Percentiles rank a stretch among this genome's conserved stretches.
phyloP scores from a whole-genome alignment of 2,888 invertebrate species.

The Dromius quadrimaculatus region DNA sequence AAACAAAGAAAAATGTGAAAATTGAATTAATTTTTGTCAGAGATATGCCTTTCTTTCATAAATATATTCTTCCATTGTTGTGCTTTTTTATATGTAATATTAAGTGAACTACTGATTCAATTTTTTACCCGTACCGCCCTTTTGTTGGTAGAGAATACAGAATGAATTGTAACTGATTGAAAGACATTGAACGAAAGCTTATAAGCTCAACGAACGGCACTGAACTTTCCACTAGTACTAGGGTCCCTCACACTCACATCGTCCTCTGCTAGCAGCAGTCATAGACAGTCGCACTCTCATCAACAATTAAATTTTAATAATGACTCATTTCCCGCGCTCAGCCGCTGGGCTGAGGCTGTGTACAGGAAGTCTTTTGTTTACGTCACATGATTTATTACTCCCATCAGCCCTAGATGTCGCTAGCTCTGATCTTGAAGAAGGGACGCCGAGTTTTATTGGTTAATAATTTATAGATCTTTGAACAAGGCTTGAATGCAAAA shows the following conservation, averaged over 20 bases:
- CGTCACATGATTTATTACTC: constrained; percentile 1
- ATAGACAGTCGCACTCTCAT: constrained; percentile 25
- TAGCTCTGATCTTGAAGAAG: constrained; percentile 29
- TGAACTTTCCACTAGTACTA: constrained; percentile 13
- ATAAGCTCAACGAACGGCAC: constrained; percentile 32
- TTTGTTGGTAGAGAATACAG: too few relatives aligned
- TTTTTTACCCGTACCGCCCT: too few relatives aligned
- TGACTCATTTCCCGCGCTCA: constrained; percentile 43
- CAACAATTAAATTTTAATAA: constrained; percentile 49
- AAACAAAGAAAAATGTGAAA: too few relatives aligned
- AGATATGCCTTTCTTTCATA: too few relatives aligned
- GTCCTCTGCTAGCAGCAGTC: constrained; percentile 20
- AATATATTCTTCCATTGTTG: too few relatives aligned
- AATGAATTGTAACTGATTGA: not conserved
- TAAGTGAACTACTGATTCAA: too few relatives aligned
- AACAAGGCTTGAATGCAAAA: constrained; percentile 9
- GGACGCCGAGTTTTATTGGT: constrained; percentile 19
- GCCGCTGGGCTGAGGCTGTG: not conserved
- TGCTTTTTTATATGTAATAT: too few relatives aligned
- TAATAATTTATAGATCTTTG: constrained; percentile 39
- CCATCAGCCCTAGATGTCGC: not conserved
- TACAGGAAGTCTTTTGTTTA: constrained; percentile 41
- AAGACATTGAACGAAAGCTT: too few relatives aligned
- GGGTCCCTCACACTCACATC: constrained; percentile 1
- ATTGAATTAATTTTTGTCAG: too few relatives aligned